Conservation (phyloP, 2,888 invertebrate species). For the Ecdyonurus torrentis region DNA sequence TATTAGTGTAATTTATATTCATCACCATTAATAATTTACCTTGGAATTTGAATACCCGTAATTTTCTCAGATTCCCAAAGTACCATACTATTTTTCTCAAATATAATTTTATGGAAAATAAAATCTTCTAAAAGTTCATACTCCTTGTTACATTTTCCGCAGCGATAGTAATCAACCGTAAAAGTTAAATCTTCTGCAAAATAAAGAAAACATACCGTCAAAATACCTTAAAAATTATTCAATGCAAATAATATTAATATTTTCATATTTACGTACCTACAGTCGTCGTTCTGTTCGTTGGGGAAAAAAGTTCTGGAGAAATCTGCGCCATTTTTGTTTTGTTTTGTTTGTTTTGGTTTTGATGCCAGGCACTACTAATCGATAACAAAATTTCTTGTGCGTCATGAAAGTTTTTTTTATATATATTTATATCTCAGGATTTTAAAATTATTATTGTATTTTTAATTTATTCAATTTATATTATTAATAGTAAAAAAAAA, state of each 20-base stretch:
- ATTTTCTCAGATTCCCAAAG: slow-evolving; percentile 6
- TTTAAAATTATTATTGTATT: too few relatives aligned
- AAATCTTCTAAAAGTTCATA: slow-evolving; percentile 7
- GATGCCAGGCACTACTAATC: neutral
- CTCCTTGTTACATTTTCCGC: slow-evolving; percentile 6
- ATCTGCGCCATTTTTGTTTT: neutral
- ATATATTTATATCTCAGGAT: too few relatives aligned
- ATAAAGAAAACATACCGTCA: neutral
- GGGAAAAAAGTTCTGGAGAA: neutral
- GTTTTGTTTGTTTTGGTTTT: too few relatives aligned
- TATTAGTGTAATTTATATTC: too few relatives aligned
- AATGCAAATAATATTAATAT: neutral
- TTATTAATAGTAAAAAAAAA: too few relatives aligned
- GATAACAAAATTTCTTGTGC: neutral
- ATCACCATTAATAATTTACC: too few relatives aligned
- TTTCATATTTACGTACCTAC: neutral
- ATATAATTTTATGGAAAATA: slow-evolving; percentile 6
- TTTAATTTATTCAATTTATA: too few relatives aligned
- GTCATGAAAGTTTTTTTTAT: neutral
- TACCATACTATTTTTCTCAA: slow-evolving; percentile 4
- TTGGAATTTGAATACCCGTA: slow-evolving; percentile 7
- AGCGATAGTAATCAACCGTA: slow-evolving; percentile 6
- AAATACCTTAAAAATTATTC: neutral
- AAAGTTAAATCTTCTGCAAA: slow-evolving; percentile 1
- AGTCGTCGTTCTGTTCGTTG: neutral